Evolutionary conservation across 1,140 invertebrate species (phyloP).

Genomic region (Drosophila teissieri): DNA sequence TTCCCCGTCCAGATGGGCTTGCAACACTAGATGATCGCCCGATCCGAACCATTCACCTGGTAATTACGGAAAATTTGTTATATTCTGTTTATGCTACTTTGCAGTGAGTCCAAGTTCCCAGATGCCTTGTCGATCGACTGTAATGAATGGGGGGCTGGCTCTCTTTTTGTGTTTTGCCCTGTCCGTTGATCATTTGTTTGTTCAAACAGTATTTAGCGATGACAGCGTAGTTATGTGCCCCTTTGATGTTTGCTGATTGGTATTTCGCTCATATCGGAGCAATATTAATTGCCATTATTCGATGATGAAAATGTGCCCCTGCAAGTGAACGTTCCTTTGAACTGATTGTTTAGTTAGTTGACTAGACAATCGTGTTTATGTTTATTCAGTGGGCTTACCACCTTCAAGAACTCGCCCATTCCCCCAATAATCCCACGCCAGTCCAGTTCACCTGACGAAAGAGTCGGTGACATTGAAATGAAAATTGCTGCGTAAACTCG

Average conservation of each 20-base stretch:
- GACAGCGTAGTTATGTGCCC: constrained; percentile 37
- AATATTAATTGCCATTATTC: constrained; percentile 49
- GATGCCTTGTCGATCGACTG: constrained; percentile 45
- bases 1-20: constrained; percentile 31
- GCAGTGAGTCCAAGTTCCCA: constrained; percentile 23
- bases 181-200: constrained; percentile 39
- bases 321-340: constrained; percentile 37
- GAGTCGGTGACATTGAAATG: constrained; percentile 46
- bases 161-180: constrained; percentile 18
- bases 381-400: constrained; percentile 6
- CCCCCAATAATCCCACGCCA: constrained; percentile 26
- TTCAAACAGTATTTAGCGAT: constrained; percentile 52
- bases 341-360: constrained; percentile 5
- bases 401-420: not conserved
- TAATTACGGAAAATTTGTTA: constrained; percentile 52
- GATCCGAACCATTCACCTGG: constrained; percentile 21
- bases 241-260: constrained; percentile 43
- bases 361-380: constrained; percentile 8
- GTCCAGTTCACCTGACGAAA: constrained; percentile 34
- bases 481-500: constrained; percentile 60
- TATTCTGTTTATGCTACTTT: constrained; percentile 47
- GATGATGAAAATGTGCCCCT: constrained; percentile 41
- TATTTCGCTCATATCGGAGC: constrained; percentile 43
- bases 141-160: constrained; percentile 44
- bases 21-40: constrained; percentile 15